Conservation (phyloP, 2,113 vertebrate genomes). For the Lichenostomus cassidix region DNA sequence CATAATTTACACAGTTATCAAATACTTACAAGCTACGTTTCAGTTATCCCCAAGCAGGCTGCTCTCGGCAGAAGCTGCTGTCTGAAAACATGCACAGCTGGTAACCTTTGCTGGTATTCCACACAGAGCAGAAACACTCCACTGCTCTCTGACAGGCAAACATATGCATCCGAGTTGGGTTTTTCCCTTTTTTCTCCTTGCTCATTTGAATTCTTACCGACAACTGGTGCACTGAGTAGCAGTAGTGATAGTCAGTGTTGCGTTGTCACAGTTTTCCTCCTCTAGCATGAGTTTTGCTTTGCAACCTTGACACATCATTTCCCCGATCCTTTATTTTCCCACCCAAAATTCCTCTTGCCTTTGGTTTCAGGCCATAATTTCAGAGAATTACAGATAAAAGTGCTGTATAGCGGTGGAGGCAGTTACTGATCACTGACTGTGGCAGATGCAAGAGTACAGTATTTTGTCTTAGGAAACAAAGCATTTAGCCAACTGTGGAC, state of each 20-base stretch:
- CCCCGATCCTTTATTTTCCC: neutral
- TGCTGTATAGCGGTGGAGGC: accelerated
- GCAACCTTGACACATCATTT: neutral
- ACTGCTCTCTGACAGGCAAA: slow-evolving; percentile 37
- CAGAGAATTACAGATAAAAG: neutral
- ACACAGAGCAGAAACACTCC: neutral
- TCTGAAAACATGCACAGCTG: slow-evolving; percentile 54
- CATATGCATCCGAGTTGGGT: neutral
- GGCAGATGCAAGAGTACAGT: neutral
- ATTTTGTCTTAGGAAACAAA: neutral
- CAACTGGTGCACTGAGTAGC: neutral
- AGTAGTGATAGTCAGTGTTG: neutral
- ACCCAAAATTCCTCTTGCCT: neutral
- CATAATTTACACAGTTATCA: slow-evolving; percentile 36
- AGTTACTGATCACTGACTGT: neutral
- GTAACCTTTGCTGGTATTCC: slow-evolving; percentile 60
- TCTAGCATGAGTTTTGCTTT: neutral
- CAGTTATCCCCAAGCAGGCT: slow-evolving; percentile 25
- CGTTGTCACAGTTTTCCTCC: neutral
- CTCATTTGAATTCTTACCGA: slow-evolving; percentile 33
- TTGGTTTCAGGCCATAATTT: neutral
- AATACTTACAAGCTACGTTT: slow-evolving; percentile 23
- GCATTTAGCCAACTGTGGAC: neutral
- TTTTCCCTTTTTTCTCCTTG: neutral
- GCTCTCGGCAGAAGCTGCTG: slow-evolving; percentile 25